A percentile compares a stretch with the other conserved stretches of the same genome.
These are phyloP conservation scores for Digitonthophagus gazella DNA, from an alignment of 2,888 invertebrate species.

Conservation along the genomic window DNA sequence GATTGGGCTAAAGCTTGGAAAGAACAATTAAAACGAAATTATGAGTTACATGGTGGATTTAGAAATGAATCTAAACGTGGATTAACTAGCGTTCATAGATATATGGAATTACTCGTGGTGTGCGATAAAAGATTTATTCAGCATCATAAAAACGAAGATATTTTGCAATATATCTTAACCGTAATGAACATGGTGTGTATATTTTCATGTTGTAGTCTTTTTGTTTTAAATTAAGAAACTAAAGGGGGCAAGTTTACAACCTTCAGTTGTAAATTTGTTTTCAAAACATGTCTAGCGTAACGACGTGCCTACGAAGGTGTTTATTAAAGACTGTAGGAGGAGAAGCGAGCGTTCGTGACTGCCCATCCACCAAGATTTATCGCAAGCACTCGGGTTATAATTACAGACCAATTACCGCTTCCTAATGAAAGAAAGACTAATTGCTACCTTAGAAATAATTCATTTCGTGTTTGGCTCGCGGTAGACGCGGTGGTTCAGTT, in stretches of 20 bases:
- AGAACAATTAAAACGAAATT: conserved; percentile 38
- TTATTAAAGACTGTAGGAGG: not conserved
- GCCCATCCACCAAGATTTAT: conserved; percentile 3
- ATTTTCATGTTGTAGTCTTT: conserved; percentile 22
- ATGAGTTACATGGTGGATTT: conserved; percentile 24
- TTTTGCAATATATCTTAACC: conserved; percentile 64
- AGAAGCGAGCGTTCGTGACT: not conserved
- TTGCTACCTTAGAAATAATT: conserved; percentile 5
- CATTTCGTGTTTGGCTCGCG: not conserved
- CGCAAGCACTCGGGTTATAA: conserved; percentile 5
- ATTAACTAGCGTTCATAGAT: conserved; percentile 50
- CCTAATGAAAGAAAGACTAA: conserved; percentile 16
- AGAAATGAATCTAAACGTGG: conserved; percentile 38
- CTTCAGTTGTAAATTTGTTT: not conserved
- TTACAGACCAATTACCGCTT: conserved; percentile 11
- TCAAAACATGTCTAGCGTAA: not conserved
- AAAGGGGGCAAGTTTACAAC: no score
- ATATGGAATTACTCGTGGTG: conserved; percentile 64
- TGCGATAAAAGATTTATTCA: conserved; percentile 65
- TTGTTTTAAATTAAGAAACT: no score
- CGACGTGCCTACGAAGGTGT: not conserved
- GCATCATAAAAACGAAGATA: conserved; percentile 62
- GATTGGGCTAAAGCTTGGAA: conserved; percentile 49
- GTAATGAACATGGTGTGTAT: conserved; percentile 69
- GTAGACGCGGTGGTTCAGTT: not conserved